These are phyloP conservation scores for Brachionus calyciflorus DNA, from an alignment of 1,140 invertebrate species.

Conservation along the genomic window DNA sequence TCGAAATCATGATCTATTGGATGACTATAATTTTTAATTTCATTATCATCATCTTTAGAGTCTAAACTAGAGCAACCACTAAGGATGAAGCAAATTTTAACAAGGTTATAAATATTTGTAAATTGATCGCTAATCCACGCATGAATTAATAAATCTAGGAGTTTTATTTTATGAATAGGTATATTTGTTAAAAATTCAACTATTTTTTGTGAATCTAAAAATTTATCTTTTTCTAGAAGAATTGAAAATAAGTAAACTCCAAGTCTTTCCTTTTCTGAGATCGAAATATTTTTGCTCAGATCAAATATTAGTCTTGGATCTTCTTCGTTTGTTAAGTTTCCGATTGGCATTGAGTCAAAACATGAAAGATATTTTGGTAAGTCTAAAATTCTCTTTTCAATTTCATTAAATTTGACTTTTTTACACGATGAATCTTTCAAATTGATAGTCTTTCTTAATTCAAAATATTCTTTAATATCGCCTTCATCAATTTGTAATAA, in stretches of 20 bases:
- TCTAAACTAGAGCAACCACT: constrained; percentile 7
- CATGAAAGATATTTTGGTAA: constrained; percentile 33
- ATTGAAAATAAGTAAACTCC: neutral
- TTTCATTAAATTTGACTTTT: constrained; percentile 18
- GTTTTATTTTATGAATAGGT: constrained; percentile 5
- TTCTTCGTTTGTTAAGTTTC: neutral
- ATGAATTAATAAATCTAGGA: constrained; percentile 26
- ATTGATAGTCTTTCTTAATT: neutral
- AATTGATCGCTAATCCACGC: constrained; percentile 8
- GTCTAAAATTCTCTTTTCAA: neutral
- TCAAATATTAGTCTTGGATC: neutral
- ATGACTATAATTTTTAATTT: neutral
- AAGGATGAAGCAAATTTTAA: neutral
- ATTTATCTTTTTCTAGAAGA: neutral
- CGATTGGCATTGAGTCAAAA: neutral
- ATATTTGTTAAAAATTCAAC: neutral
- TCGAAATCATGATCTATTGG: constrained; percentile 20
- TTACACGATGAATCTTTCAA: neutral
- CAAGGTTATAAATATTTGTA: neutral
- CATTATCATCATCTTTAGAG: neutral
- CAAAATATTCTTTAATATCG: neutral
- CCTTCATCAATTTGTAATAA: constrained; percentile 4
- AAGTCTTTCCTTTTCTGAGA: constrained; percentile 8
- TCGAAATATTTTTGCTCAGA: neutral
- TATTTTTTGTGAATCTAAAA: neutral